Base-by-base conservation (phyloP, 2,888 invertebrate species). In the Drosophila maculinotata region DNA sequence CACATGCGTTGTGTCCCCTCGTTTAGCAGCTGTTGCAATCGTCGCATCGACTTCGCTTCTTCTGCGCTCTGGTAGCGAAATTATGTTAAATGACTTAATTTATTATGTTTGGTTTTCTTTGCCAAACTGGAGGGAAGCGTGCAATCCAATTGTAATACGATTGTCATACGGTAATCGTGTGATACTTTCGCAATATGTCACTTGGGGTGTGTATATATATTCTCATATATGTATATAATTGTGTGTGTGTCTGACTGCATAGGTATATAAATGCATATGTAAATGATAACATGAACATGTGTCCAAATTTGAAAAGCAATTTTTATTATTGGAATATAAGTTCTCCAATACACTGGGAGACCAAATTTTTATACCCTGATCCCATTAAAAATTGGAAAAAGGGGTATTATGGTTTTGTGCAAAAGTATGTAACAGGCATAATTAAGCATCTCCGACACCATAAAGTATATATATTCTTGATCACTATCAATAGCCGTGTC, bases 31-130 rank as follows among this genome's bases (percentile, higher is more conserved):
- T 81, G 81, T 86, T 86, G 68, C 79, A 42, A 60, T 59, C 65
- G 35, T 59, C 76, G 68, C 42, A 48, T 54, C 14, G 60, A 56
- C 9, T 2, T 20, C 26, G 42, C 28, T 38, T 31, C 17, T 45
- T 20, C 33, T 47, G 47, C 58, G 52, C 67, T 60, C 59, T 83
- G 75, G 87, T 81, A 83, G 82, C 87, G 79, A 87, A 87, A 87
- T 83, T 84, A 87, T 78, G 81, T 84, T 83, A 83, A 83, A 87
- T 83, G 85, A 70, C 87, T 83, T 83, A 81, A 83, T 83, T 87
- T 83, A 83, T 87, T 73, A 78, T 84, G 71, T 75, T 83, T 83
- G 73, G 64, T 74, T 83, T 72, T 66, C 48, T 30, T 65, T 77
- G 83, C 80, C 80, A 76, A 70, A 75, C 65, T 36, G 63, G 47